Percentiles rank a stretch among this genome's conserved stretches.
Conservation (phyloP, 2,113 vertebrate genomes). For the Dicaeum eximium region DNA sequence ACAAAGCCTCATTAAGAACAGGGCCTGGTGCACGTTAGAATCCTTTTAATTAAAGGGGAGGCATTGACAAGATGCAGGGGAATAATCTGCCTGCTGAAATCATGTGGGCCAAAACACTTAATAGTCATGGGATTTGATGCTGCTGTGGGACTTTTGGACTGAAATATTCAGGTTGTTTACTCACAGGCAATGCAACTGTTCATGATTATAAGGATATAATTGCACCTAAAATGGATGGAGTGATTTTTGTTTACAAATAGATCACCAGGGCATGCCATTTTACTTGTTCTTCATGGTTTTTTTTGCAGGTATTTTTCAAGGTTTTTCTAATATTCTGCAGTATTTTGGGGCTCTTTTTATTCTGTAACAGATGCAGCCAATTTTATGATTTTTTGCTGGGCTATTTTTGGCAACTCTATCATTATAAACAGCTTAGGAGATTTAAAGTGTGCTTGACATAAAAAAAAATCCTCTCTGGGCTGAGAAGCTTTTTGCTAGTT, state of each 20-base stretch:
- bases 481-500: slow-evolving; percentile 22
- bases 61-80: background rate
- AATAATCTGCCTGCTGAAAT: background rate
- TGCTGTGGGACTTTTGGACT: background rate
- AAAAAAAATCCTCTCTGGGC: background rate
- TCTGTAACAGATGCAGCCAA: slow-evolving; percentile 40
- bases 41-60: background rate
- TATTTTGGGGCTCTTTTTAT: background rate
- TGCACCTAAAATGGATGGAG: background rate
- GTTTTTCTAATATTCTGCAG: background rate
- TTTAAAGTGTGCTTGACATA: slow-evolving; percentile 42
- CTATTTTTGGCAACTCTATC: slow-evolving; percentile 48
- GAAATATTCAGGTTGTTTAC: background rate
- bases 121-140: background rate
- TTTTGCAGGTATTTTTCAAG: background rate
- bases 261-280: background rate
- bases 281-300: fast-evolving
- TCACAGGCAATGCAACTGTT: background rate
- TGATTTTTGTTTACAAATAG: background rate
- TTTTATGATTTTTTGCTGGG: slow-evolving; percentile 7
- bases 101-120: background rate
- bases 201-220: background rate
- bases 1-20: background rate
- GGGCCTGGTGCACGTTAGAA: background rate
- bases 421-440: slow-evolving; percentile 53